phyloP scores from a whole-genome alignment of 1,140 invertebrate genomes.

The Aethina tumida region DNA sequence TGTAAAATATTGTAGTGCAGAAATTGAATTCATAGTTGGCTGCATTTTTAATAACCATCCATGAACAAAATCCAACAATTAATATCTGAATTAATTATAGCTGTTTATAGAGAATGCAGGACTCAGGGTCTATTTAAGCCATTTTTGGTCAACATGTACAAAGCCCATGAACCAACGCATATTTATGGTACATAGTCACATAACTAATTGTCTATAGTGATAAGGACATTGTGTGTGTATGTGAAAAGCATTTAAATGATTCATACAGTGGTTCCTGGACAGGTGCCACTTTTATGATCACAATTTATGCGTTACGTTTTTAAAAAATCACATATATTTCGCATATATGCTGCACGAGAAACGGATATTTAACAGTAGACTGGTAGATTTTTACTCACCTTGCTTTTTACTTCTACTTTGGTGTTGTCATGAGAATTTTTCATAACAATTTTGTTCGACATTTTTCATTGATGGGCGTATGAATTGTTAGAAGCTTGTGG shows the following conservation, averaged over 20 bases:
- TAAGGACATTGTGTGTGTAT: constrained; percentile 3
- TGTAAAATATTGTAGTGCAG: too few species aligned
- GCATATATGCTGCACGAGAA: constrained; percentile 15
- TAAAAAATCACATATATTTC: constrained; percentile 13
- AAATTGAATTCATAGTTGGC: too few species aligned
- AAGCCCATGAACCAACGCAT: too few species aligned
- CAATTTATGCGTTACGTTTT: constrained; percentile 15
- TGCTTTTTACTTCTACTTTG: constrained; percentile 60
- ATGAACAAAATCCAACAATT: too few species aligned
- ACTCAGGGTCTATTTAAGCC: too few species aligned
- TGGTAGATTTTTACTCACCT: constrained; percentile 39
- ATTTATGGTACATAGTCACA: background rate
- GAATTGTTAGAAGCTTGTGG: constrained; percentile 1
- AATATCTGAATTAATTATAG: too few species aligned
- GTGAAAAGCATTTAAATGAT: constrained; percentile 18
- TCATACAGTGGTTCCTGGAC: constrained; percentile 30
- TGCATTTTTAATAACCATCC: too few species aligned
- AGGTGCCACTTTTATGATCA: constrained; percentile 19
- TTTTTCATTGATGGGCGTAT: constrained; percentile 30
- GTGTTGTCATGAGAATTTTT: constrained; percentile 45
- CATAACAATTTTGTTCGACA: constrained; percentile 56
- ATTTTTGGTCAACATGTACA: too few species aligned
- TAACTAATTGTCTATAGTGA: constrained; percentile 1
- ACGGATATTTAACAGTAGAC: constrained; percentile 10
- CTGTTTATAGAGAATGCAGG: too few species aligned